Percentiles rank a stretch among this genome's conserved stretches.
Conservation (phyloP, 2,113 vertebrate genomes). For the Ctenodactylus gundi region DNA sequence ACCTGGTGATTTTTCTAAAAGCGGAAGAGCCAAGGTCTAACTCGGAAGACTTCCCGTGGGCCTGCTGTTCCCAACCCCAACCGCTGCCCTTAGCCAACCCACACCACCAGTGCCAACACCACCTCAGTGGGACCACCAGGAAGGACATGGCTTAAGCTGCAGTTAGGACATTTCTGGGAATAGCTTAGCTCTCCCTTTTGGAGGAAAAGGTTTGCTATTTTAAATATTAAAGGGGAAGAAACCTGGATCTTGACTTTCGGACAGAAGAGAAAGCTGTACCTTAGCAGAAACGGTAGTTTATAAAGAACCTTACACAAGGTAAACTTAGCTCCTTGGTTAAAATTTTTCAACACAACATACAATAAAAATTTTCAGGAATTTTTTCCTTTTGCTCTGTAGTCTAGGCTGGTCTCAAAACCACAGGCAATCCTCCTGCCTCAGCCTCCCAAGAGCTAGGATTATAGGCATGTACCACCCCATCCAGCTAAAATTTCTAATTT, state of each 20-base stretch:
- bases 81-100: background rate
- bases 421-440: too few relatives aligned
- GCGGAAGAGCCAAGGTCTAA: too few relatives aligned
- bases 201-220: background rate
- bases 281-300: background rate
- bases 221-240: background rate
- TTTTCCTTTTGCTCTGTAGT: too few relatives aligned
- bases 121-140: background rate
- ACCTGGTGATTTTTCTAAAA: too few relatives aligned
- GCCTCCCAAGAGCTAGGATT: too few relatives aligned
- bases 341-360: background rate
- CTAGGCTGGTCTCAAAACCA: too few relatives aligned
- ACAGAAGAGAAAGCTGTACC: too few relatives aligned
- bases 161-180: background rate
- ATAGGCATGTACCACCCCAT: too few relatives aligned
- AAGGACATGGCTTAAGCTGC: background rate
- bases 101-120: background rate
- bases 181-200: background rate
- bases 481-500: background rate
- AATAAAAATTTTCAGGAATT: too few relatives aligned
- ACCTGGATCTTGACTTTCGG: background rate
- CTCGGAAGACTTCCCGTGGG: background rate
- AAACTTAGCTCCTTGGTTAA: background rate
- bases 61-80: background rate
- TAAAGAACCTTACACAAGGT: background rate